Base-by-base conservation (phyloP, 2,113 vertebrate species). In the Neomonachus schauinslandi region DNA sequence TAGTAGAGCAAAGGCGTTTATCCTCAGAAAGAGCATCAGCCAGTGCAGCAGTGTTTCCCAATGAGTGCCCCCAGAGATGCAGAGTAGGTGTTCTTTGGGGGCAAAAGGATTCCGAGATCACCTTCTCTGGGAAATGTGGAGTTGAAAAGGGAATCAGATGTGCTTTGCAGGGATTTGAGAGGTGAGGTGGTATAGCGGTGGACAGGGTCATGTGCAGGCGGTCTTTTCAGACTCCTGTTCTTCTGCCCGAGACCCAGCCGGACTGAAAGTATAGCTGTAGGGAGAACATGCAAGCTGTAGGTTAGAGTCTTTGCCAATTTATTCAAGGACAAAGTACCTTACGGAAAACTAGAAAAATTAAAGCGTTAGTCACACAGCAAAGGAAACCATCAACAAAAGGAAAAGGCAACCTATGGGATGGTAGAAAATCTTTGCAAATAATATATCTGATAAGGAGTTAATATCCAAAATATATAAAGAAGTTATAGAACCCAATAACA, bases 211-310 rank as follows among this genome's bases (percentile, higher is more conserved):
- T 15, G n/a, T 1, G n/a, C 36, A 15, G 51, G 14, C 10, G 61
- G 19, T 49, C 81, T 61, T 2, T 3, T n/a, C 19, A 39, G 69
- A 36, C 6, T 13, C 24, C 26, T 24, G 15, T 16, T 1, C 9
- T 24, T 85, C 71, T 51, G 61, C 9, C 16, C 59, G 6, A 7
- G 10, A 26, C 57, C 3, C 55, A 55, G 21, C 53, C n/a, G 33
- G 6, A 2, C 24, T 7, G 51, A 6, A 69, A 4, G 24, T 31
- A 18, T 13, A 49, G 33, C 39, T 46, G 18, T 2, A 53, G 24
- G 36, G 7, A 22, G 36, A 14, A 65, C 2, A 7, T 0, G 3
- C 19, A 3, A 4, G 16, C 6, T 0, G 10, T 22, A 22, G 26
- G 22, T 9, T 79, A 24, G 16, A 57, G 39, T 42, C 46, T 33